Base-by-base conservation (phyloP, 2,797 vertebrate genomes). In the Toxotes lorentzi region DNA sequence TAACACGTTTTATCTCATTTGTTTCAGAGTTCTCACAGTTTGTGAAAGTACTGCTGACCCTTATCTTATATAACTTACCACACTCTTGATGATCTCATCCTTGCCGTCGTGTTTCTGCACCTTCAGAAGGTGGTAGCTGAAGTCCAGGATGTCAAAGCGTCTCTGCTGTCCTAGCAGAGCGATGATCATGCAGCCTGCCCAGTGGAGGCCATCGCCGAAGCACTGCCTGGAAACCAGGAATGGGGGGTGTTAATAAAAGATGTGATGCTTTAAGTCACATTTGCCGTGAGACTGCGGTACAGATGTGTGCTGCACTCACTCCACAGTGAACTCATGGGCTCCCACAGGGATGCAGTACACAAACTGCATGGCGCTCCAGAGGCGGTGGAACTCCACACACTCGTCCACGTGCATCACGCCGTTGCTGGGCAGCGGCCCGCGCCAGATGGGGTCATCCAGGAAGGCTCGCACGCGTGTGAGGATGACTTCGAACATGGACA, bases 291-390 rank as follows among this genome's bases (percentile, higher is more conserved):
- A 30, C 7, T 19, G 17, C 3, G 4, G 19, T 21, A 4, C 14
- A 27, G 72, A 48, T 30, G 54, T 5, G 19, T 9, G 12, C 32
- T 73, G 35, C 38, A 97, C 98, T 89, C 94, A 99, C 98, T 99
- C 98, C 69, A 99, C 97, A 0, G 98, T 99, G 93, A 99, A 99
- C 91, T 99, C 98, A 0, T 99, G 97, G 0, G 97, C 95, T 69
- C 98, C 98, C 83, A 99, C 98, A 0, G 98, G 98, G 91, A 99
- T 99, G 94, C 98, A 99, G 94, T 99, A 99, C 10, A 99, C 98
- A 0, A 99, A 99, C 93, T 99, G 98, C 98, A 99, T 99, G n/a
- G 98, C 98, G 0, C 98, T 99, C 98, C 98, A 99, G 34, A 99
- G 96, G 1, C 98, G 94, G 85, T 99, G 98, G 85, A 99, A 99